Conservation (phyloP, 2,888 invertebrate genomes). For the Platycheirus albimanus region DNA sequence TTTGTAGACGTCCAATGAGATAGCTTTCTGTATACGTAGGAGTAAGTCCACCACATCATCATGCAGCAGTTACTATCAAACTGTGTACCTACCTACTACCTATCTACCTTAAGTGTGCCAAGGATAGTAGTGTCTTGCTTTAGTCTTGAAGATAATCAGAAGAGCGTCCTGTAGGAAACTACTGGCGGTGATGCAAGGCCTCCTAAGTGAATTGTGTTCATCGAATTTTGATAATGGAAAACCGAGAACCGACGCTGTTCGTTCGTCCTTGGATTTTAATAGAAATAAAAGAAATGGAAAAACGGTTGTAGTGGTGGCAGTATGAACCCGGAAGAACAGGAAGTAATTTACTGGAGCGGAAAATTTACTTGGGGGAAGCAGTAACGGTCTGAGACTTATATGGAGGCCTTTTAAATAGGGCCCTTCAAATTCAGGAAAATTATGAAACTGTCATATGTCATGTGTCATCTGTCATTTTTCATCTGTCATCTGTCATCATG, state of each 20-base stretch:
- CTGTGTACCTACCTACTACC: conserved; percentile 11
- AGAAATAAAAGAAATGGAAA: not conserved
- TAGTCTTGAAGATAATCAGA: conserved; percentile 51
- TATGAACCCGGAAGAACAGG: conserved; percentile 10
- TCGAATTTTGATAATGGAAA: conserved; percentile 73
- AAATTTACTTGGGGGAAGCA: conserved; percentile 62
- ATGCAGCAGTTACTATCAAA: conserved; percentile 27
- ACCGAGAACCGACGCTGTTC: conserved; percentile 39
- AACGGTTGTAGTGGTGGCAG: not conserved
- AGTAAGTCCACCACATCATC: conserved; percentile 37
- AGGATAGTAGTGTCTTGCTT: conserved; percentile 15
- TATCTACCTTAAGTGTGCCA: conserved; percentile 23
- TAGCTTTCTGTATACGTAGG: not conserved
- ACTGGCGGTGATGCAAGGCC: conserved; percentile 20
- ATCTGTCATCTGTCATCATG: too few relatives aligned
- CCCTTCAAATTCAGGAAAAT: too few relatives aligned
- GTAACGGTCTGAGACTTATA: too few relatives aligned
- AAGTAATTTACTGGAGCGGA: conserved; percentile 68
- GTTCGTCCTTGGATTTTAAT: conserved; percentile 58
- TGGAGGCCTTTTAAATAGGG: too few relatives aligned
- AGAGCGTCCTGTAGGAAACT: conserved; percentile 22
- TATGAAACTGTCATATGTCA: too few relatives aligned
- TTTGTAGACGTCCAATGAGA: conserved; percentile 37
- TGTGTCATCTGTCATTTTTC: too few relatives aligned
- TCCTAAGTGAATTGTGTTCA: conserved; percentile 71